Base-by-base conservation (phyloP, 2,888 invertebrate genomes). In the Oegoconia quadripuncta region DNA sequence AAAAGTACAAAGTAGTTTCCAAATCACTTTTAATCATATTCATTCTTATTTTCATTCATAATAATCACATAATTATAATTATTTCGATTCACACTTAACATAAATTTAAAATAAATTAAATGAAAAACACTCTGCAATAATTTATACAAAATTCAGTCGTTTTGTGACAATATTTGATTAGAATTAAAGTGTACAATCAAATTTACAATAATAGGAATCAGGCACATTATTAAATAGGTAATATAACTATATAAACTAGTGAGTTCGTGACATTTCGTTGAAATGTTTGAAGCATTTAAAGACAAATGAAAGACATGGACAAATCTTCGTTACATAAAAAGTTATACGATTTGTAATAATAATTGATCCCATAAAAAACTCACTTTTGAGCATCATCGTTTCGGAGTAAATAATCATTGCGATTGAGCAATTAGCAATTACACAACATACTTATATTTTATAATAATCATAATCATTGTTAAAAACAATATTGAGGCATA, bases 61-160 rank as follows among this genome's bases (percentile, higher is more conserved):
- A 82, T 77, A 84, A 84, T 84, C 84, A 83, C 84, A 84, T 86
- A 82, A 86, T 86, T 79, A 82, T 75, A 76, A 80, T 83, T 82
- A 84, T 77, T 70, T 74, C 66, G 82, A 84, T 83, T 82, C 83
- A 83, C 82, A 76, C 87, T 82, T 82, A 86, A 79, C 78, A 75
- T 76, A 77, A 74, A 69, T 80, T 84, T 80, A 74, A 74, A 84
- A 82, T 81, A 86, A 87, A 83, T 84, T 81, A 81, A 80, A 74
- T 67, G 69, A 78, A 78, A 72, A 80, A 84, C 78, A 82, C 78
- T 74, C 76, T 82, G 84, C 74, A 81, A 86, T 80, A 81, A 81
- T 83, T 84, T 81, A 83, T 81, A 86, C 76, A 83, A 79, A 80
- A 74, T 57, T 83, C 87, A 86, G 87, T 86, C 87, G 74, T 74